Base-by-base conservation (phyloP, 1,140 invertebrate genomes). In the Meloidogyne exigua region DNA sequence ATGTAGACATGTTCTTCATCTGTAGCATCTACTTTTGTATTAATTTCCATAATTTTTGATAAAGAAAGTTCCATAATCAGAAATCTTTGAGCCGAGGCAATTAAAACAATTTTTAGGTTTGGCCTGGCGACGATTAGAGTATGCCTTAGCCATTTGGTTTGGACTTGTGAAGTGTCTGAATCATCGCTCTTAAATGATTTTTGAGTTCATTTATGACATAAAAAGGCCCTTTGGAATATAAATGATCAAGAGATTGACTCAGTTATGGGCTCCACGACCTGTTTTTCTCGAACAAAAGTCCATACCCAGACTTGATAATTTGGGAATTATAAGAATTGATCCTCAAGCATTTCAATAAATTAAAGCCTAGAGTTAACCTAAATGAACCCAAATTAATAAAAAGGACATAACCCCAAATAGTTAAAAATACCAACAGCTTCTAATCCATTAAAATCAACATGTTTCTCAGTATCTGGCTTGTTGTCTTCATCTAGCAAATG, bases 21-120 rank as follows among this genome's bases (percentile, higher is more conserved):
- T 15, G 12, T 32, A 3, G 65, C 72, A 28, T 74, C 66, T 21
- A 75, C 49, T 76, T 21, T 44, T 12, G 74, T 23, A 18, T 26
- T 39, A 21, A 75, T 44, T 76, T 75, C 74, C 74, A 75, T 70
- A 7, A n/a, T 21, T 63, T 74, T 68, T 69, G 69, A 13, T 18
- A 15, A 23, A 12, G 67, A 66, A 23, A 44, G 12, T 68, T 78
- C 39, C 62, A 79, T 74, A 25, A 79, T 26, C 5, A 79, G 21
- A 49, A 79, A 79, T 36, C 68, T 79, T 66, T 79, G 76, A 25
- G 32, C 76, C 18, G 68, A 23, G 15, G 63, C 67, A 28, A 79
- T 67, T 57, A 73, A 70, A 12, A 79, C 12, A 42, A 79, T 13
- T 13, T 80, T 64, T 15, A 79, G n/a, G n/a, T 79, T 79, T 32